Evolutionary conservation across 2,113 vertebrate species (phyloP), one percentile per base, ranked within the genome.

Genomic region (Cottus gobio): DNA sequence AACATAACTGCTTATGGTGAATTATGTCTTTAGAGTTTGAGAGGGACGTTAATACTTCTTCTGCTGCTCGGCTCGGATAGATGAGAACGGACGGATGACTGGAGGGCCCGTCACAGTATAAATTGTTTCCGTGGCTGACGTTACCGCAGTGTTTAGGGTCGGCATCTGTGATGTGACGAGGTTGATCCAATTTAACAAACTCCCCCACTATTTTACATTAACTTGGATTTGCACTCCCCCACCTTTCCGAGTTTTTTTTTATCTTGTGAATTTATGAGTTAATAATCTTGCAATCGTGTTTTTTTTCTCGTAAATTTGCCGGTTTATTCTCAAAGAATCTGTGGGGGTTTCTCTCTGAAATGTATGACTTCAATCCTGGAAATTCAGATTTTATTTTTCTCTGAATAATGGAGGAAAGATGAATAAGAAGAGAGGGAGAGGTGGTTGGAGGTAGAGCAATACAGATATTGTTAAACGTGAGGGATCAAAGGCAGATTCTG

Each of bases 401-500:
- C 42, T 18, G 48, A 48, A n/a, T 6, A 34, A 36, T 8, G 7
- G 24, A 39, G 6, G 20, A 10, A 20, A 37, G 20, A 60, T 20
- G 57, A 48, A 31, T 13, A 36, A 16, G 37, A 66, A 30, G 15
- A 31, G n/a, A 31, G 15, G 31, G 57, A 65, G 30, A 16, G 20
- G 63, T 37, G 37, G 28, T 13, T 50, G 48, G 56, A 72, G 26
- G 42, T 34, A n/a, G 56, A 63, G 18, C 26, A 2, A 13, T 34
- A 37, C 39, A 60, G 60, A 30, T 7, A 48, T 20, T 31, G 30
- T 62, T 34, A 24, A 67, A 54, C 22, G 37, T 30, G 2, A 18
- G 34, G 48, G 42, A 46, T 81, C 13, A 65, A 61, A 50, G 54
- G 37, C 42, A n/a, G 24, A 67, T 28, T 34, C 20, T 58, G 20